phyloP scores from a whole-genome alignment of 2,888 invertebrate genomes.

The Brachycybe producta region DNA sequence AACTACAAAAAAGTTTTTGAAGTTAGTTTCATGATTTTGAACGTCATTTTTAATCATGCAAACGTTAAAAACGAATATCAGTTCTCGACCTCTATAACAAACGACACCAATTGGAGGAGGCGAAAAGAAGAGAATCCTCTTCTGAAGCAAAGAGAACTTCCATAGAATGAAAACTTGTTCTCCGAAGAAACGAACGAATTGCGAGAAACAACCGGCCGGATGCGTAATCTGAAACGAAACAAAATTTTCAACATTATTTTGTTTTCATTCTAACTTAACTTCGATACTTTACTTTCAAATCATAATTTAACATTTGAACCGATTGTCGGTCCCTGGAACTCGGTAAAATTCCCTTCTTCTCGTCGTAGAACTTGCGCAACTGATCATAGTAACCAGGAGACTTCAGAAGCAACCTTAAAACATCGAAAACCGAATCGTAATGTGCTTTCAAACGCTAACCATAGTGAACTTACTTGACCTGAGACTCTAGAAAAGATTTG shows the following conservation, averaged over 20 bases:
- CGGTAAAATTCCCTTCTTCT: slow-evolving; percentile 26
- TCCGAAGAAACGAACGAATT: slow-evolving; percentile 36
- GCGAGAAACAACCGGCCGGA: slow-evolving; percentile 35
- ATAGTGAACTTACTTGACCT: slow-evolving; percentile 32
- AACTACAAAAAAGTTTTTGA: slow-evolving; percentile 26
- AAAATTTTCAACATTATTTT: background rate
- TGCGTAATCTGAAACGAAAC: slow-evolving; percentile 32
- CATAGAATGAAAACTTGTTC: slow-evolving; percentile 34
- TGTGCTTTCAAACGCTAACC: background rate
- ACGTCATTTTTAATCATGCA: too few relatives aligned
- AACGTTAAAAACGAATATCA: too few relatives aligned
- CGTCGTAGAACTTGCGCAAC: slow-evolving; percentile 32
- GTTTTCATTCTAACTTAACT: too few relatives aligned
- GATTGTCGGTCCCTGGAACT: too few relatives aligned
- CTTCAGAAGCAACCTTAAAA: slow-evolving; percentile 32
- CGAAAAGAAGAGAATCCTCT: slow-evolving; percentile 36
- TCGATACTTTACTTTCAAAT: too few relatives aligned
- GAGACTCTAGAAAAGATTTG: slow-evolving; percentile 34
- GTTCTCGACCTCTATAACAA: slow-evolving; percentile 32
- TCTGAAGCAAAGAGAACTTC: slow-evolving; percentile 34
- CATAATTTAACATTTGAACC: too few relatives aligned
- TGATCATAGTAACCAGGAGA: slow-evolving; percentile 33
- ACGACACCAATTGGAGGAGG: slow-evolving; percentile 37
- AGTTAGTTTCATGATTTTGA: background rate
- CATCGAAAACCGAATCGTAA: background rate